A percentile compares a stretch with the other conserved stretches of the same genome.
Evolutionary conservation across 2,888 invertebrate species (phyloP).

Genomic region (Synanthedon myopaeformis): DNA sequence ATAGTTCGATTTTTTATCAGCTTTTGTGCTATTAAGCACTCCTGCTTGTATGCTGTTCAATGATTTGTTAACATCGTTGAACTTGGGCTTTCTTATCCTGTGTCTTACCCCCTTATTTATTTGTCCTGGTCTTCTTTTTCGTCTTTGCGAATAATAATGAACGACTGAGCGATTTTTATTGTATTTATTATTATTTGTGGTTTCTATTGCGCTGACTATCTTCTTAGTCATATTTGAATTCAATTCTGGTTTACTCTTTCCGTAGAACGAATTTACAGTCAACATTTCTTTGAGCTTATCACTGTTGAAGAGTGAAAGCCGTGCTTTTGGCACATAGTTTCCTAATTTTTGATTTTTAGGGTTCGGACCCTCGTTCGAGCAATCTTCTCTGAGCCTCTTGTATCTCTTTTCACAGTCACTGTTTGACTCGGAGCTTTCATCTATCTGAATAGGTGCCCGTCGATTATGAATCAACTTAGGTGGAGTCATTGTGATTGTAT

Average conservation of each 20-base stretch:
- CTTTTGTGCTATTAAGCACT: background rate
- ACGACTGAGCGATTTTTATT: constrained; percentile 29
- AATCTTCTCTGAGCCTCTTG: constrained; percentile 49
- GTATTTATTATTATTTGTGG: constrained; percentile 23
- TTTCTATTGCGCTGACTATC: constrained; percentile 44
- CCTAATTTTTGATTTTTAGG: constrained; percentile 49
- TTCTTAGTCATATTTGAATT: constrained; percentile 37
- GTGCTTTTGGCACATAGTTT: constrained; percentile 47
- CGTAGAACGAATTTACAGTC: constrained; percentile 68
- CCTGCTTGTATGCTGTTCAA: background rate
- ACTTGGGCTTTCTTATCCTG: constrained; percentile 73
- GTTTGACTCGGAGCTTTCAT: constrained; percentile 49
- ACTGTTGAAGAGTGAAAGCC: constrained; percentile 53
- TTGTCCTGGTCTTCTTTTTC: constrained; percentile 60
- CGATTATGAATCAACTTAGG: constrained; percentile 50
- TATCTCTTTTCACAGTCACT: constrained; percentile 49
- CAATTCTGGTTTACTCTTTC: constrained; percentile 54
- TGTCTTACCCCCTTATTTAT: constrained; percentile 77
- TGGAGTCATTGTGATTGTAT: constrained; percentile 34
- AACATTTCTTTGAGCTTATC: constrained; percentile 59
- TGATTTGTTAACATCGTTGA: constrained; percentile 33
- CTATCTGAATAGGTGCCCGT: constrained; percentile 38
- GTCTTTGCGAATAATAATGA: constrained; percentile 30
- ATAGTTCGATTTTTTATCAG: constrained; percentile 10
- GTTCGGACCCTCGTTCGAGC: constrained; percentile 38